A percentile compares a stretch with the other conserved stretches of the same genome.
These are phyloP conservation scores for Spondyliosoma cantharus DNA, from an alignment of 2,797 vertebrate species.

Conservation along the genomic window DNA sequence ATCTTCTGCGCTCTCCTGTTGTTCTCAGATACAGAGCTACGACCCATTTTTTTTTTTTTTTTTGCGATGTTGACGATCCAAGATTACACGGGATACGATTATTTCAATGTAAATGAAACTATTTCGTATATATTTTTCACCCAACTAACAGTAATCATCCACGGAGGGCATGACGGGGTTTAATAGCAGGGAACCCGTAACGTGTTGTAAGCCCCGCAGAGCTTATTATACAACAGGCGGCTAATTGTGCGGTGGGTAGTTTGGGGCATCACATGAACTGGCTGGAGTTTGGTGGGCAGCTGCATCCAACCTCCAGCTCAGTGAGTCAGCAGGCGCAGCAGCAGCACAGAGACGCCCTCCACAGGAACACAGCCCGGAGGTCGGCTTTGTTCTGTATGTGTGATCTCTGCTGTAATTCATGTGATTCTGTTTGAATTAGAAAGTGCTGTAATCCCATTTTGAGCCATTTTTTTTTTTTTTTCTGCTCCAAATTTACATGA, in stretches of 20 bases:
- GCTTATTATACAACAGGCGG: slow-evolving; percentile 65
- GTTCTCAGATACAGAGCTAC: neutral
- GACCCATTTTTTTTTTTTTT: neutral
- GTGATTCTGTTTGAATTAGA: neutral
- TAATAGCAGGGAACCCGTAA: slow-evolving; percentile 47
- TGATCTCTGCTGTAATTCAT: neutral
- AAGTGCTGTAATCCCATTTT: neutral
- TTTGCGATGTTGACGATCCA: neutral
- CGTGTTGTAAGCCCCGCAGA: slow-evolving; percentile 56
- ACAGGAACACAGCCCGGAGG: slow-evolving; percentile 16
- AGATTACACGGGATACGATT: neutral
- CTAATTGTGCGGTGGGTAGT: slow-evolving; percentile 55
- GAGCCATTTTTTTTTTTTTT: neutral
- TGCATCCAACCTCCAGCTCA: slow-evolving; percentile 44
- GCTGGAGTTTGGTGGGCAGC: slow-evolving; percentile 40
- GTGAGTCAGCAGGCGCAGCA: slow-evolving; percentile 28
- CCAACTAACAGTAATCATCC: slow-evolving; percentile 3
- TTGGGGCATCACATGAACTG: slow-evolving; percentile 64
- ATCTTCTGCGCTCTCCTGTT: neutral
- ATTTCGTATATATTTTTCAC: neutral
- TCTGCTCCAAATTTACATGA: neutral
- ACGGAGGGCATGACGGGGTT: slow-evolving; percentile 42
- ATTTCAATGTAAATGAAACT: neutral
- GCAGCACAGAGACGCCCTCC: slow-evolving; percentile 34
- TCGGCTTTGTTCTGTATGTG: neutral